Base-by-base conservation (phyloP, 2,888 invertebrate genomes). In the Phaonia tiefii region DNA sequence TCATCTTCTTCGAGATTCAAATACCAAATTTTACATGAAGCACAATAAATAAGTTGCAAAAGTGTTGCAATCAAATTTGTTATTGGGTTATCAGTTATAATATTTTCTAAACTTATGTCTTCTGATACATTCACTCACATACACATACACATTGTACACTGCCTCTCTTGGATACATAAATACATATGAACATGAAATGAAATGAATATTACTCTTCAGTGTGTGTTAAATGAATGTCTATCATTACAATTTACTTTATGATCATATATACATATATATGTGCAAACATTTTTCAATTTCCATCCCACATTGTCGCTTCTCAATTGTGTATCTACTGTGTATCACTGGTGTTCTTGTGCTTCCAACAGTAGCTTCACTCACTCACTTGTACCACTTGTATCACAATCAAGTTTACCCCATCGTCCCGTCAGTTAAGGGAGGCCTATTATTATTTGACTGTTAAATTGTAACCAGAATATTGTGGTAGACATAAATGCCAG, bases 401-500 rank as follows among this genome's bases (percentile, higher is more conserved):
- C 25, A 44, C 31, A 44, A 26, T 44, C 42, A 46, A 37, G 22
- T n/a, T 17, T 20, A 15, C 25, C n/a, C 65, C 3, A 7, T 25
- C 22, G 7, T 7, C n/a, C n/a, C 10, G 37, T 17, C 56, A 46
- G 66, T 58, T 58, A 20, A 74, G 49, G 75, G n/a, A n/a, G n/a
- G n/a, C n/a, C n/a, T n/a, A 63, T 49, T 54, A 75, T 75, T 75
- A 66, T 70, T 63, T 51, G 44, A 15, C 51, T 75, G 54, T 75
- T 63, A 63, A n/a, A 78, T 67, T 60, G 31, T 60, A 77, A 72
- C 72, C 72, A 72, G 22, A 77, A 49, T 39, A 31, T 78, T 72
- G 72, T 49, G 77, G 77, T 67, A 60, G 67, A 72, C 60, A 63
- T 67, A 49, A 67, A 72, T 60, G 77, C 73, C 72, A 73, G 49